Evolutionary conservation across 2,888 invertebrate species (phyloP), one percentile per base, ranked within the genome.

Genomic region (Dione juno): DNA sequence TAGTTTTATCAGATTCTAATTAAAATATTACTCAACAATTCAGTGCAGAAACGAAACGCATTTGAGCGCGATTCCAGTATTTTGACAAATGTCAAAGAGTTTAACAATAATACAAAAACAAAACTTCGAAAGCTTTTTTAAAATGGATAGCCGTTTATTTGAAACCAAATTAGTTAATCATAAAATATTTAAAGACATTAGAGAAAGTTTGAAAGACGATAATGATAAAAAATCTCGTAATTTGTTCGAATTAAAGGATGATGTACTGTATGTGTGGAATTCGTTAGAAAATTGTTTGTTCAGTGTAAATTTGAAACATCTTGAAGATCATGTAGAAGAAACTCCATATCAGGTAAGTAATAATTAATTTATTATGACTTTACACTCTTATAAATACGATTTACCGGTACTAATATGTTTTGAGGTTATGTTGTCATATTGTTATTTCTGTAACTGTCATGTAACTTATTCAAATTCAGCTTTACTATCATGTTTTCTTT

Each of bases 201-300:
- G 94, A 77, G 91, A 92, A 53, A 89, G 92, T 78, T 83, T 96
- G 41, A 88, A 92, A 59, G 94, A 94, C 78, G 90, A 84, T 82
- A 76, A 88, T 40, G 88, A 87, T 74, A 92, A 90, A 71, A 95
- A 95, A 78, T 94, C 95, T 76, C 90, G 93, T 72, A 95, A 95
- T 86, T 93, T 96, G 76, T 82, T 96, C 40, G 94, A 94, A 78
- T 93, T 95, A 67, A 94, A 94, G 72, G 95, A 96, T 77, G 95
- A 95, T 84, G 94, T 95, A 77, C 86, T 96, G 69, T 96, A 95
- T 80, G 92, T 94, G 77, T 96, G 96, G 96, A 94, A 95, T 81
- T 91, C 94, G 1, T 86, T 92, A 69, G 95, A 95, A 82, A 94
- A 94, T 81, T 95, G 95, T 84, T 91, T 96, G 73, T 88, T 95